Base-by-base conservation (phyloP, 2,113 vertebrate species). In the Connochaetes taurinus region DNA sequence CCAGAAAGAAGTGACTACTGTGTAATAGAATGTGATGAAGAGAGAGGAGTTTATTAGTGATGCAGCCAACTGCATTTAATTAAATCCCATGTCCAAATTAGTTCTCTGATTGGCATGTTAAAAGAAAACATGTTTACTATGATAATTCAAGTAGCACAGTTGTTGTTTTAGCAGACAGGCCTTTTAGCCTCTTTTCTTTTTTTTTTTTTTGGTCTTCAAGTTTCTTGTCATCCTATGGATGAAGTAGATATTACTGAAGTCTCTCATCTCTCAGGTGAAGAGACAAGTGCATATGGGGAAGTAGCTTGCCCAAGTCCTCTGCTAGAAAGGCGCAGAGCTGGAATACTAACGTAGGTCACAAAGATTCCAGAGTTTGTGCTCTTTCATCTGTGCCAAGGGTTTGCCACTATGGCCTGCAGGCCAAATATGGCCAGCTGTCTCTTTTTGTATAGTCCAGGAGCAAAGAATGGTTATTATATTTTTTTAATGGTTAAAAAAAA, bases 1-100 rank as follows among this genome's bases (percentile, higher is more conserved):
- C 91, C 97, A 96, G 85, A 91, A 94, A 23, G 16, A 94, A 98
- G 96, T 96, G 97, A 93, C 91, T 92, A 78, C 95, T 97, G 88
- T 88, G 94, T 94, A 92, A 97, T 87, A 96, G 87, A 95, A 89
- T 83, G 76, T 95, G 96, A 98, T 93, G 97, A 90, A 95, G 82
- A 94, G 95, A 96, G 84, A 93, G 62, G 82, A 96, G 85, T 91
- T 14, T 57, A 88, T 97, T 94, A 96, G 91, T 43, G 83, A 94
- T 50, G 91, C 71, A 86, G 93, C 88, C 97, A 91, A 92, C 86
- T 89, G 88, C 78, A 90, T 97, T 96, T 96, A 97, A 98, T 98
- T 97, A 94, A 94, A 96, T 92, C 93, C 87, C 93, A 76, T 95
- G 97, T 98, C 95, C 97, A 97, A 91, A 98, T 97, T 96, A 98